A percentile compares a stretch with the other conserved stretches of the same genome.
Evolutionary conservation across 2,888 invertebrate genomes (phyloP).

Genomic region (Stenodema calcarata): DNA sequence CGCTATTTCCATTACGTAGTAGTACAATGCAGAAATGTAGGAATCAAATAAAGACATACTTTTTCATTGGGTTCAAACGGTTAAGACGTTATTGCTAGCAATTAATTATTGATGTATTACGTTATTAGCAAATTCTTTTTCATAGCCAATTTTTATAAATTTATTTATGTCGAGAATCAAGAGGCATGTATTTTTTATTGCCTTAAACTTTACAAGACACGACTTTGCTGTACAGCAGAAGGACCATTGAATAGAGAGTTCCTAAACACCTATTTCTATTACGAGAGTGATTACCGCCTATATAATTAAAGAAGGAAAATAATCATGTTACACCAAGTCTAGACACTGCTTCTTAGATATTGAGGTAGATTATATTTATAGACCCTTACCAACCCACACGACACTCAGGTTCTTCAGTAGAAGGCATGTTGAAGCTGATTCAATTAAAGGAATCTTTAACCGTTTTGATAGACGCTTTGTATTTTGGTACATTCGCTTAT

Average conservation of each 20-base stretch:
- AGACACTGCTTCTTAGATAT: slow-evolving; percentile 35
- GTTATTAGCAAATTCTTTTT: no score
- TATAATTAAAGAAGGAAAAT: neutral
- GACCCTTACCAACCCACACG: slow-evolving; percentile 15
- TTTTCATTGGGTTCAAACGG: no score
- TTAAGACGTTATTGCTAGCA: no score
- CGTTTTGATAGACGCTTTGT: slow-evolving; percentile 4
- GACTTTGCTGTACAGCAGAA: slow-evolving; percentile 36
- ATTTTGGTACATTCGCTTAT: slow-evolving; percentile 8
- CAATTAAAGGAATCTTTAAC: neutral
- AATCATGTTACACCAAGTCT: neutral
- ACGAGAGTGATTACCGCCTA: neutral
- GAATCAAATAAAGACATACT: no score
- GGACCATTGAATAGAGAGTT: slow-evolving; percentile 35
- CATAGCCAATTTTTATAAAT: no score
- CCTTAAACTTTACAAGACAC: slow-evolving; percentile 19
- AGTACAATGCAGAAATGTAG: no score
- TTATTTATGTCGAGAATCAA: neutral
- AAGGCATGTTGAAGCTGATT: slow-evolving; percentile 22
- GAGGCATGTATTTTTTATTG: neutral
- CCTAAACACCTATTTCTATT: neutral
- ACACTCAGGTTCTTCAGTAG: slow-evolving; percentile 18
- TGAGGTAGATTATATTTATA: slow-evolving; percentile 12
- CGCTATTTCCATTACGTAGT: no score
- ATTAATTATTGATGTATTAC: no score